Evolutionary conservation across 53 echinoderm and acorn worm genomes (phyloP).

Genomic region (Stichopus horrens): DNA sequence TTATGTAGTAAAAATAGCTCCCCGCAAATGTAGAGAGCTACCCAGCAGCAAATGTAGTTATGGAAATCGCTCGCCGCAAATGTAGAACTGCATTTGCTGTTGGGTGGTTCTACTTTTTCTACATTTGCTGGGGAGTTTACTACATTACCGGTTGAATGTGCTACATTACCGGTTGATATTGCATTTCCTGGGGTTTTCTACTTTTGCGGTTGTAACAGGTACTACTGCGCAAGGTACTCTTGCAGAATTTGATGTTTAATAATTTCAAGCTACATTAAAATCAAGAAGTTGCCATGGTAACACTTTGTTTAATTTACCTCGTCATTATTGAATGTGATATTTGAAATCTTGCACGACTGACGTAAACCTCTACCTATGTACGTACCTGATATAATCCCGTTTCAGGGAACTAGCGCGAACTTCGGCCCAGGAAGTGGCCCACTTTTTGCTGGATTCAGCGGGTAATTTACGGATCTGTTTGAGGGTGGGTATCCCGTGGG

Average conservation of each 20-base stretch:
- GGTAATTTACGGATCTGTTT: not conserved
- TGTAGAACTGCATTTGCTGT: too few relatives aligned
- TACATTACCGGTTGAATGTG: too few relatives aligned
- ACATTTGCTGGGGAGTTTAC: too few relatives aligned
- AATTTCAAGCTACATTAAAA: not conserved
- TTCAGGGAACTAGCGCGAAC: slow-evolving; percentile 47
- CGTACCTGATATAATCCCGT: slow-evolving; percentile 14
- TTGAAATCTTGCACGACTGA: not conserved
- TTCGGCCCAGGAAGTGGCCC: slow-evolving; percentile 80
- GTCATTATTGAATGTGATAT: not conserved
- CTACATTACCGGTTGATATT: too few relatives aligned
- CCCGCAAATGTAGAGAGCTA: too few relatives aligned
- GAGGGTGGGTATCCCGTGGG: slow-evolving; percentile 15
- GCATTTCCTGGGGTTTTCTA: too few relatives aligned
- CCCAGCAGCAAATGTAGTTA: too few relatives aligned
- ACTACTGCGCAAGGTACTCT: too few relatives aligned
- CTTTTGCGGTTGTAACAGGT: too few relatives aligned
- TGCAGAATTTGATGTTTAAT: not conserved
- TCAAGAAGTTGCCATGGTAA: not conserved
- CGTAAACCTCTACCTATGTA: not conserved
- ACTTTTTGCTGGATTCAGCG: slow-evolving; percentile 28
- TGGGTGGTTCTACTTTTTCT: too few relatives aligned
- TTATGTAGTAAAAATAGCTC: too few relatives aligned
- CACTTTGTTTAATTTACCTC: not conserved
- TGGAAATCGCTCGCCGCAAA: too few relatives aligned